These are phyloP conservation scores for Gambusia yucatana DNA, from an alignment of 2,797 vertebrate genomes.

Conservation along the genomic window DNA sequence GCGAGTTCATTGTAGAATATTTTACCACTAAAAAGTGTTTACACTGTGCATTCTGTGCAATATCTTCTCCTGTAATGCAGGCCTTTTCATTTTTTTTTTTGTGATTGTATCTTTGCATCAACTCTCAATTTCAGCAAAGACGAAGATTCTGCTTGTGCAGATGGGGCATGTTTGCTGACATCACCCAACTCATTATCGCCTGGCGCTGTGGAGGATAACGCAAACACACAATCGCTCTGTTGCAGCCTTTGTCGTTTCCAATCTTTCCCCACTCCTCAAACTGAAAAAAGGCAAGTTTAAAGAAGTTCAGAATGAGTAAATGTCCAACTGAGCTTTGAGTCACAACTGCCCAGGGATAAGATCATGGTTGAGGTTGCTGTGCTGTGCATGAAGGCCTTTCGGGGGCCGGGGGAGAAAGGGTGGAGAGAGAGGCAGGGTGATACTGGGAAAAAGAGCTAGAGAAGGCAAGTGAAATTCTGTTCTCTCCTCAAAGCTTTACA, in stretches of 20 bases:
- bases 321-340: constrained; percentile 60
- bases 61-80: not conserved
- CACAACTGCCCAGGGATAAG: constrained; percentile 57
- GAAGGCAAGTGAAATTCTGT: constrained; percentile 32
- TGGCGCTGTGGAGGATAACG: not conserved
- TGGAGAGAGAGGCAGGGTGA: constrained; percentile 17
- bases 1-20: not conserved
- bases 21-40: not conserved
- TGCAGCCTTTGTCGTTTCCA: constrained; percentile 5
- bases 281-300: constrained; percentile 44
- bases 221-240: not conserved
- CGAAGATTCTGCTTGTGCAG: not conserved
- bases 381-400: constrained; percentile 53
- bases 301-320: constrained; percentile 54
- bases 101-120: not conserved
- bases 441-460: constrained; percentile 28
- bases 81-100: not conserved
- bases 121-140: not conserved
- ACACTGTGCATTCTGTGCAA: constrained; percentile 1
- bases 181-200: not conserved
- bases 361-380: constrained; percentile 60
- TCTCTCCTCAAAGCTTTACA: constrained; percentile 57
- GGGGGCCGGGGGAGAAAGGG: constrained; percentile 35
- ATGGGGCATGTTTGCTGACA: constrained; percentile 6
- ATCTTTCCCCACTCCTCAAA: constrained; percentile 26